A percentile compares a stretch with the other conserved stretches of the same genome.
These are phyloP conservation scores for Cryptus viduatorius DNA, from an alignment of 2,888 invertebrate genomes.

Conservation along the genomic window DNA sequence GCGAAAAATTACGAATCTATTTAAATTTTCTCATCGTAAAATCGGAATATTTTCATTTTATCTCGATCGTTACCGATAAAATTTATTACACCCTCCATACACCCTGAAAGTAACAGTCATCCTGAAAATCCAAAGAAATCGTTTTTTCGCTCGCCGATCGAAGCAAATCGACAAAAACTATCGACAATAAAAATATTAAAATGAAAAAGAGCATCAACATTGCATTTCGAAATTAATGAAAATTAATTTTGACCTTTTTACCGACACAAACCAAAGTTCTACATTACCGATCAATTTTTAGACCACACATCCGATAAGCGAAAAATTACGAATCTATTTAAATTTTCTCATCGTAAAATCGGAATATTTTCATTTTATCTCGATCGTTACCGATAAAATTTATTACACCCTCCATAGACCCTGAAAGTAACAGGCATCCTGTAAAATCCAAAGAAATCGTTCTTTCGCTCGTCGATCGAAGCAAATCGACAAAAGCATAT, in stretches of 20 bases:
- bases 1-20: neutral
- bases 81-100: neutral
- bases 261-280: too few relatives aligned
- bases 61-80: too few relatives aligned
- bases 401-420: neutral
- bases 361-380: too few relatives aligned
- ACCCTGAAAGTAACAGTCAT: neutral
- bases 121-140: neutral
- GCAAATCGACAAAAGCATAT: neutral
- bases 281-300: too few relatives aligned
- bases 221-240: too few relatives aligned
- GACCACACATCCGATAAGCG: too few relatives aligned
- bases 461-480: neutral
- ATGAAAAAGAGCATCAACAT: too few relatives aligned
- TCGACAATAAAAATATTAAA: too few relatives aligned
- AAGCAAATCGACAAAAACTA: conserved; percentile 1
- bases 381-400: too few relatives aligned
- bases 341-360: neutral
- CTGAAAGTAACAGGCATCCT: neutral
- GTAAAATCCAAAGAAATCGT: neutral
- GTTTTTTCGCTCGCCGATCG: neutral
- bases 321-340: neutral
- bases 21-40: neutral
- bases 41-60: too few relatives aligned
- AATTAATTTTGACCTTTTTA: too few relatives aligned